A percentile compares a stretch with the other conserved stretches of the same genome.
Conservation (phyloP, 2,888 invertebrate species). For the Megaustenia siamemsis region DNA sequence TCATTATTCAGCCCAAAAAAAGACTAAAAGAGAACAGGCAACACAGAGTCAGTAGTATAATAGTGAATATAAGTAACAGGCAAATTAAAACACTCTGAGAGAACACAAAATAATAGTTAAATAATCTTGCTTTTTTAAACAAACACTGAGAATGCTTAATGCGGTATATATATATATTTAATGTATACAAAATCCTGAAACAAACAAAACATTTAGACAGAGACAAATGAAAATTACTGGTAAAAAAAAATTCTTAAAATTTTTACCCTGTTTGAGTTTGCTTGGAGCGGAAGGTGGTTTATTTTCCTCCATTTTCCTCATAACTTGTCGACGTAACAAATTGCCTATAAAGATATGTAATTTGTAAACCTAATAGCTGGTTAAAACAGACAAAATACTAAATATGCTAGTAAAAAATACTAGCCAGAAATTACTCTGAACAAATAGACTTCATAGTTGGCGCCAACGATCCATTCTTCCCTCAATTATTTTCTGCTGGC, state of each 20-base stretch:
- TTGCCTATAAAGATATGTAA: background rate
- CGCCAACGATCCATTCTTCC: background rate
- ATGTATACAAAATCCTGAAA: too few species aligned
- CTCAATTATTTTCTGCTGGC: background rate
- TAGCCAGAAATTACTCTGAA: background rate
- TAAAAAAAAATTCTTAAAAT: background rate
- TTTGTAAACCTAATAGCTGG: background rate
- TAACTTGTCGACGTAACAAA: background rate
- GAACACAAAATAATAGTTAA: too few species aligned
- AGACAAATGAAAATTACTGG: background rate
- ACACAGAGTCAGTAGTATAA: too few species aligned
- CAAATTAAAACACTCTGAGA: too few species aligned
- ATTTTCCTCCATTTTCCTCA: constrained; percentile 43
- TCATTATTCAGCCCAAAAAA: too few species aligned
- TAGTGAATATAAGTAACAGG: too few species aligned
- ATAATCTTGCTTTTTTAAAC: too few species aligned
- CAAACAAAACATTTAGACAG: too few species aligned
- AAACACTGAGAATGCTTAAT: too few species aligned
- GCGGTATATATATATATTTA: too few species aligned
- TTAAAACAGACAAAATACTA: background rate
- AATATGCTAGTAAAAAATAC: background rate
- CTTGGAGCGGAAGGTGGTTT: constrained; percentile 53
- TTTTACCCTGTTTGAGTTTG: constrained; percentile 63
- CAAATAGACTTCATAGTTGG: constrained; percentile 20
- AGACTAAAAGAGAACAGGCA: too few species aligned